Evolutionary conservation across 1,140 invertebrate species (phyloP).

Genomic region (Teleogryllus occipitalis): DNA sequence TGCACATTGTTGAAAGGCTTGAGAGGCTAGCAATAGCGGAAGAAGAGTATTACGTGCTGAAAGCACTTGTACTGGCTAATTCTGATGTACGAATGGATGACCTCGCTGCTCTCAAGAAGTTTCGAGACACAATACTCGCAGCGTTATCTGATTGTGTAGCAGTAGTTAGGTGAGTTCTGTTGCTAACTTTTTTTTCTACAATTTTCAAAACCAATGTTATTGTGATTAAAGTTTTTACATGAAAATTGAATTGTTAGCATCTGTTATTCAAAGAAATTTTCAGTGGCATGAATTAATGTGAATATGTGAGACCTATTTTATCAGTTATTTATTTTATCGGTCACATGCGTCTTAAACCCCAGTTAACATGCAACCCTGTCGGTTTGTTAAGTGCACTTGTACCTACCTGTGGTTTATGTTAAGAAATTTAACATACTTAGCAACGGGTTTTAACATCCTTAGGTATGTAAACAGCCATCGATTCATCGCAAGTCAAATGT

Average conservation of each 20-base stretch:
- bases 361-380: too few relatives aligned
- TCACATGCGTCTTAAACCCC: too few relatives aligned
- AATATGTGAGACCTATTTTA: background rate
- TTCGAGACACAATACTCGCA: slow-evolving; percentile 78
- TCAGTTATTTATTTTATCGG: background rate
- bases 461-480: too few relatives aligned
- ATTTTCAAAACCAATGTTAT: too few relatives aligned
- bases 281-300: background rate
- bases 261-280: background rate
- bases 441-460: too few relatives aligned
- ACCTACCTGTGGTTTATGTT: too few relatives aligned
- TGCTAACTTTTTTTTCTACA: background rate
- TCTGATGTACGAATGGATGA: slow-evolving; percentile 85
- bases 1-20: slow-evolving; percentile 78
- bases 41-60: slow-evolving; percentile 88
- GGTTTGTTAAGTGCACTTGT: too few relatives aligned
- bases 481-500: too few relatives aligned
- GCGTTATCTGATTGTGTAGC: slow-evolving; percentile 79
- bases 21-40: slow-evolving; percentile 70
- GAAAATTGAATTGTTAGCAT: background rate
- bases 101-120: slow-evolving; percentile 68
- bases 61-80: slow-evolving; percentile 87
- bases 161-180: slow-evolving; percentile 51
- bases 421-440: too few relatives aligned
- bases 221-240: background rate